phyloP scores from a whole-genome alignment of 2,113 vertebrate species.

The Mus musculus region GRCm39 chr5:17806501-17807000 shows the following conservation, averaged over 20 bases:
- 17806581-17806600: background rate
- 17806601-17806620: conserved; percentile 38
- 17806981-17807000: conserved; percentile 78
- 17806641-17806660: conserved; percentile 44
- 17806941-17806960: conserved; percentile 70
- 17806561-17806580: background rate
- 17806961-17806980: conserved; percentile 70
- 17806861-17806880: conserved; percentile 80
- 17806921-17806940: conserved; percentile 78
- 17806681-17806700: conserved; percentile 33
- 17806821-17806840: conserved; percentile 56
- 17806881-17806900: conserved; percentile 83
- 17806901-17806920: conserved; percentile 78
- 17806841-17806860: conserved; percentile 81
- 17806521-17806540: background rate
- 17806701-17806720: conserved; percentile 64
- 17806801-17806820: conserved; percentile 79
- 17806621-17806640: conserved; percentile 59
- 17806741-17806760: background rate
- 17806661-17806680: conserved; percentile 51
- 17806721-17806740: conserved; percentile 54
- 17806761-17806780: conserved; percentile 30
- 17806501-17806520: background rate
- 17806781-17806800: conserved; percentile 79
- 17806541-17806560: background rate